These are phyloP conservation scores for Momotus momota DNA, from an alignment of 2,797 vertebrate genomes.

Conservation along the genomic window DNA sequence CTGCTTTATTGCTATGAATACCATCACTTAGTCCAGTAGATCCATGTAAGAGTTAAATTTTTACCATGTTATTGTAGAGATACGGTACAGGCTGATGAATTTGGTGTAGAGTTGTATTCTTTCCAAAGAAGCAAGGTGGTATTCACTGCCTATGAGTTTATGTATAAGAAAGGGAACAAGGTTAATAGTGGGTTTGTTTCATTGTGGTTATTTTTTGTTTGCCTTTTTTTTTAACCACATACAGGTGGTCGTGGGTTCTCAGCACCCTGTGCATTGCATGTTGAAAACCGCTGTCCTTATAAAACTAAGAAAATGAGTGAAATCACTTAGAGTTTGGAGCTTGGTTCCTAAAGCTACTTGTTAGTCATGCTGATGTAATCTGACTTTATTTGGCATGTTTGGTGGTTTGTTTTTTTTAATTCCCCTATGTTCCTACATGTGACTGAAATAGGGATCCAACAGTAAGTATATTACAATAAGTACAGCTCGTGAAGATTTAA, in stretches of 20 bases:
- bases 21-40: no score
- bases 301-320: neutral
- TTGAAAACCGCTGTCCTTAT: neutral
- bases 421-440: neutral
- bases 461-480: neutral
- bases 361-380: neutral
- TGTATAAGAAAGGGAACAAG: neutral
- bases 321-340: neutral
- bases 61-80: accelerated
- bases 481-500: neutral
- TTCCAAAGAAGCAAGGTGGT: neutral
- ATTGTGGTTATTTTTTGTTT: neutral
- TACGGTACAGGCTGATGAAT: accelerated
- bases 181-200: neutral
- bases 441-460: neutral
- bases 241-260: neutral
- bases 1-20: accelerated
- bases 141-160: accelerated
- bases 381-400: neutral
- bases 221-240: accelerated
- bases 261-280: accelerated
- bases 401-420: neutral
- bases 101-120: neutral
- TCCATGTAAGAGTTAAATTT: neutral
- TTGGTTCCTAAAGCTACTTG: neutral